Base-by-base conservation (phyloP, 2,797 vertebrate species). In the Tiaroga cobitis region DNA sequence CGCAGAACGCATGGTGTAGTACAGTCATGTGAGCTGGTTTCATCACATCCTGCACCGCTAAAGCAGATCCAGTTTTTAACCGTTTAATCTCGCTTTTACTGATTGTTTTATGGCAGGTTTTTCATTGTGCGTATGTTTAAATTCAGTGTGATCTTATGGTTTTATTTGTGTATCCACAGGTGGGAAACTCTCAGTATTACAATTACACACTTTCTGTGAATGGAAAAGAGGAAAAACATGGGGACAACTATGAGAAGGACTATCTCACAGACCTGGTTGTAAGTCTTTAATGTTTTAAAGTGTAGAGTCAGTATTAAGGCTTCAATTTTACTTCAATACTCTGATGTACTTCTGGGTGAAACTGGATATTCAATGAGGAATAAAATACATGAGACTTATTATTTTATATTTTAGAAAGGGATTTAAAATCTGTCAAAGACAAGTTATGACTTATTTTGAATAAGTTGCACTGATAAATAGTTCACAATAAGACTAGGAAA, bases 191-290 rank as follows among this genome's bases (percentile, higher is more conserved):
- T 0, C 86, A 92, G 83, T 96, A 96, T 90, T 96, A 96, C 91
- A 96, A 96, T 92, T 96, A 96, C 90, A 94, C 93, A 0, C 93
- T 96, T 1, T 96, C 95, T 0, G 93, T 93, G 46, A 95, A 96
- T 70, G 95, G 95, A 10, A 92, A 91, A 65, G 92, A 92, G 19
- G 95, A 96, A 56, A 90, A 87, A 41, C 96, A 96, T 2, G 89
- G 89, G 0, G 94, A 95, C 89, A 82, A 21, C 34, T 96, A 96
- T 68, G 90, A 92, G 5, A 88, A 91, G 75, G 95, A 96, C 90
- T 96, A 96, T 89, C 92, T 96, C 70, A 96, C 96, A 0, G 94
- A 96, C 90, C 94, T 96, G 86, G 93, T 96, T 6, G 95, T 96
- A 73, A 95, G 95, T 93, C 69, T 43, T 37, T 49, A 4, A 70